A percentile compares a stretch with the other conserved stretches of the same genome.
Conservation (phyloP, 2,888 invertebrate genomes). For the Trichopria drosophilae region DNA sequence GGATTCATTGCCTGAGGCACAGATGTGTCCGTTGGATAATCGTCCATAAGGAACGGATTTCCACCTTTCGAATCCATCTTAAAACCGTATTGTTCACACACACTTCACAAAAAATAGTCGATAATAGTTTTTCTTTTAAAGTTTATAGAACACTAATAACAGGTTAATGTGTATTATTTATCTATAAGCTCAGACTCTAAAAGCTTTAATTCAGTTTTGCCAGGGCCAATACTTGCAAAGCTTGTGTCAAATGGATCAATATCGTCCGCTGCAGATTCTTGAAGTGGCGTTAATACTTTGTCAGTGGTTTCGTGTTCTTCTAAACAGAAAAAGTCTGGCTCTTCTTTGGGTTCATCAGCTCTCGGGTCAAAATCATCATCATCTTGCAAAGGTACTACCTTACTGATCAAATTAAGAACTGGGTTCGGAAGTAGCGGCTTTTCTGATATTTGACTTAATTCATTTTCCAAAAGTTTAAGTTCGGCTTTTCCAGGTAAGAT, state of each 20-base stretch:
- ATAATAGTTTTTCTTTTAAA: background rate
- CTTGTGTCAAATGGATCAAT: slow-evolving; percentile 85
- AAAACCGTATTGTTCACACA: no score
- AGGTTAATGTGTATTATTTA: slow-evolving; percentile 38
- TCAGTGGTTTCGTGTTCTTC: slow-evolving; percentile 60
- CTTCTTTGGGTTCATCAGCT: slow-evolving; percentile 51
- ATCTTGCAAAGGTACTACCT: slow-evolving; percentile 33
- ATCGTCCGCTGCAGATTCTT: slow-evolving; percentile 58
- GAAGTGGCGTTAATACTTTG: slow-evolving; percentile 56
- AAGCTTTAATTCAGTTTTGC: slow-evolving; percentile 75
- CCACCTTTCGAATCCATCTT: slow-evolving; percentile 66
- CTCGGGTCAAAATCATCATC: slow-evolving; percentile 63
- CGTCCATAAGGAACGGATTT: slow-evolving; percentile 81
- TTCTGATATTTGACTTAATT: slow-evolving; percentile 66
- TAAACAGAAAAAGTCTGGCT: slow-evolving; percentile 59
- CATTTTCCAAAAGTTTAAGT: slow-evolving; percentile 75
- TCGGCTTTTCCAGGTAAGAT: slow-evolving; percentile 79
- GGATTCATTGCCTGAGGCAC: slow-evolving; percentile 69
- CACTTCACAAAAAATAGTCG: slow-evolving; percentile 3
- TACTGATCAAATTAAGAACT: slow-evolving; percentile 37
- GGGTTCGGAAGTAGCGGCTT: slow-evolving; percentile 48
- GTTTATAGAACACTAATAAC: background rate
- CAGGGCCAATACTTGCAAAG: slow-evolving; percentile 74
- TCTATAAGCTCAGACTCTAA: slow-evolving; percentile 75
- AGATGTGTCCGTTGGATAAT: slow-evolving; percentile 61